These are phyloP conservation scores for Esperia sulphurella DNA, from an alignment of 2,888 invertebrate genomes.

Conservation along the genomic window DNA sequence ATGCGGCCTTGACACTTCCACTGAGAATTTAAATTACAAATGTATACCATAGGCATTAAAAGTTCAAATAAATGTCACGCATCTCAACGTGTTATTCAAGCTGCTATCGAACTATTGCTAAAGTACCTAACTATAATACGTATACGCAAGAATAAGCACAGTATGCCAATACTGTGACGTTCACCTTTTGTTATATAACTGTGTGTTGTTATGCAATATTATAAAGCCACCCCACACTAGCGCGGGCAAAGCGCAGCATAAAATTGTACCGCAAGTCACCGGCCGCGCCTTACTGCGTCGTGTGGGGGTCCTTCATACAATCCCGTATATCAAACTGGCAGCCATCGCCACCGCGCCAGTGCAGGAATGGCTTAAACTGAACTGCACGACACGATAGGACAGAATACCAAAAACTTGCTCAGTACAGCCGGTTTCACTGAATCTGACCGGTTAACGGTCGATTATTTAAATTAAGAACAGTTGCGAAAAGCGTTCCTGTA, in stretches of 20 bases:
- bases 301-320: no score
- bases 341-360: no score
- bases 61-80: conserved; percentile 34
- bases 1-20: conserved; percentile 38
- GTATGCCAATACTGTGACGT: conserved; percentile 26
- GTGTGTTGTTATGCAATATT: conserved; percentile 40
- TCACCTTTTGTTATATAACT: conserved; percentile 35
- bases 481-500: conserved; percentile 5
- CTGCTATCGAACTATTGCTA: conserved; percentile 23
- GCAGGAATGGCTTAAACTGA: no score
- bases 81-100: conserved; percentile 11
- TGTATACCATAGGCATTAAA: conserved; percentile 14
- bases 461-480: conserved; percentile 10
- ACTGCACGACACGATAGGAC: conserved; percentile 19
- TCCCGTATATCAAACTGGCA: no score
- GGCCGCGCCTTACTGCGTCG: no score
- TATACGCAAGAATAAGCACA: conserved; percentile 22
- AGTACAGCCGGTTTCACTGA: conserved; percentile 39
- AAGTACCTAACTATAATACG: conserved; percentile 10
- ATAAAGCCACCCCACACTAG: no score
- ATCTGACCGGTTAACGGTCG: conserved; percentile 15
- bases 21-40: conserved; percentile 37
- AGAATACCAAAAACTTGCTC: conserved; percentile 25
- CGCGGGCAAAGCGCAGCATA: no score
- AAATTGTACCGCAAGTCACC: no score